These are phyloP conservation scores for Phodopus roborovskii DNA, from an alignment of 2,113 vertebrate species.

Conservation along the genomic window DNA sequence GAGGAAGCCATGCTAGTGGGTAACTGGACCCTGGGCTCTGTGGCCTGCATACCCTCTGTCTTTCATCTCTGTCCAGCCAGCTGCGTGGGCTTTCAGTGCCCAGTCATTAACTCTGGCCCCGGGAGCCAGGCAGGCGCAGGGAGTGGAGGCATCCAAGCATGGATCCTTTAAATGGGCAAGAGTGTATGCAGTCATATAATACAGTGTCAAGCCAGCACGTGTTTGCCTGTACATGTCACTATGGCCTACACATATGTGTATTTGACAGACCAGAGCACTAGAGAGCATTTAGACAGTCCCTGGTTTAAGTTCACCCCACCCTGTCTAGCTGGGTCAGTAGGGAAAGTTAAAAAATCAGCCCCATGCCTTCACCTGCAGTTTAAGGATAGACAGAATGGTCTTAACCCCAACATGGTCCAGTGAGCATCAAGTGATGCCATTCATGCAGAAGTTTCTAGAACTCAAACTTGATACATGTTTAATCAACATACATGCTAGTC, in stretches of 20 bases:
- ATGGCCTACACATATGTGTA: accelerated
- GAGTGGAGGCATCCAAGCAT: background rate
- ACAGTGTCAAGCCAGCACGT: background rate
- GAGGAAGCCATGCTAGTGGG: conserved; percentile 40
- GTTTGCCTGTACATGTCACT: background rate
- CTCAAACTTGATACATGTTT: background rate
- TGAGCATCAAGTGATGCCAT: background rate
- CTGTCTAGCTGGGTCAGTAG: background rate
- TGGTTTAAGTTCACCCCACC: background rate
- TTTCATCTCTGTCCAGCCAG: conserved; percentile 65
- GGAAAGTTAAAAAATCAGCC: background rate
- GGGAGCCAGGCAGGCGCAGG: background rate
- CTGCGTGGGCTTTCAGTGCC: background rate
- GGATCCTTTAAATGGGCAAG: background rate
- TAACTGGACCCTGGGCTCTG: conserved; percentile 50
- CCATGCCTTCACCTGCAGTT: background rate
- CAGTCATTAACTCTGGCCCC: background rate
- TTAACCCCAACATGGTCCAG: background rate
- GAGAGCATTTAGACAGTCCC: background rate
- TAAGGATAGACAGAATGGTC: background rate
- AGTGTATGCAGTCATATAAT: too few relatives aligned
- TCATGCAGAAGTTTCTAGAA: background rate
- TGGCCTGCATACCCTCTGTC: background rate
- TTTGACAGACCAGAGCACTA: background rate
- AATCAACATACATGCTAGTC: background rate